A percentile compares a stretch with the other conserved stretches of the same genome.
Conservation (phyloP, 1,140 invertebrate genomes). For the Drosophila repletoides region DNA sequence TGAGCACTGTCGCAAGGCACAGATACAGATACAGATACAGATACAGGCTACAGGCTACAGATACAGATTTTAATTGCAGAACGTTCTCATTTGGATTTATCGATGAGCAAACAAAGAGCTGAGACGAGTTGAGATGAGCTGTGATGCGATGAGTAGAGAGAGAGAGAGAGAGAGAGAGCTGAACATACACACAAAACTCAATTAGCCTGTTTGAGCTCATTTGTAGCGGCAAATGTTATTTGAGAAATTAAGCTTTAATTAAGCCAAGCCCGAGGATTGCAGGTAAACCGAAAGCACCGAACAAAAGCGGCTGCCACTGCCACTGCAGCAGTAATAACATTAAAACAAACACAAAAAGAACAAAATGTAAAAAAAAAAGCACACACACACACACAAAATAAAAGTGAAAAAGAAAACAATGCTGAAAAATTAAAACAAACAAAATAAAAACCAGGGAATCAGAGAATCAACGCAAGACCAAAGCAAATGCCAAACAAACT, state of each 20-base stretch:
- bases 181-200: slow-evolving; percentile 38
- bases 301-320: slow-evolving; percentile 34
- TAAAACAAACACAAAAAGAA: slow-evolving; percentile 33
- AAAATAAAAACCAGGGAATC: slow-evolving; percentile 30
- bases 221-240: slow-evolving; percentile 63
- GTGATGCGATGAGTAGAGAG: too few relatives aligned
- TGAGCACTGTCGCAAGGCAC: background rate
- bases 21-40: slow-evolving; percentile 5
- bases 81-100: slow-evolving; percentile 44
- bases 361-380: background rate
- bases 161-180: too few relatives aligned
- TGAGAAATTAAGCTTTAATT: slow-evolving; percentile 71
- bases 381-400: too few relatives aligned
- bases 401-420: slow-evolving; percentile 14
- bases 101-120: slow-evolving; percentile 33
- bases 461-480: slow-evolving; percentile 42
- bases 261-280: slow-evolving; percentile 53
- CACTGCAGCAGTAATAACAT: slow-evolving; percentile 47
- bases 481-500: slow-evolving; percentile 70
- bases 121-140: too few relatives aligned
- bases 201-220: slow-evolving; percentile 69
- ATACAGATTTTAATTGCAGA: slow-evolving; percentile 23
- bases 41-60: too few relatives aligned
- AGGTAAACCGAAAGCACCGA: slow-evolving; percentile 52
- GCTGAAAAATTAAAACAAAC: slow-evolving; percentile 56